Evolutionary conservation across 2,888 invertebrate genomes (phyloP).

Genomic region (Harmothoe impar): DNA sequence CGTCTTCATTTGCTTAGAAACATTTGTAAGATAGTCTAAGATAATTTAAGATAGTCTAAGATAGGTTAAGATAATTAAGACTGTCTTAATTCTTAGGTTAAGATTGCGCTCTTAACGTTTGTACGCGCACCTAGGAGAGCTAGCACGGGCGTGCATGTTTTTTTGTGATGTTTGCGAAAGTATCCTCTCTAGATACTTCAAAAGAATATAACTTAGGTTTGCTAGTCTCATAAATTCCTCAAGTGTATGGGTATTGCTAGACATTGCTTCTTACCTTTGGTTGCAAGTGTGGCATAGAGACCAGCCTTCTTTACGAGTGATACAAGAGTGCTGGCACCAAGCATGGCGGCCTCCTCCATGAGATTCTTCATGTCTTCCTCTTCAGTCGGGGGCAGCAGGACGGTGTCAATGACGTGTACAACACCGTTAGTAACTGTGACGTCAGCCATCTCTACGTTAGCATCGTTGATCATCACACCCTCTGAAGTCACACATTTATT

Average conservation of each 20-base stretch:
- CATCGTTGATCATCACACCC: slow-evolving; percentile 69
- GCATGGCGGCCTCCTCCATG: slow-evolving; percentile 66
- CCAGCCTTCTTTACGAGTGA: slow-evolving; percentile 70
- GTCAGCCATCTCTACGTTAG: slow-evolving; percentile 72
- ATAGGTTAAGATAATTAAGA: too few relatives aligned
- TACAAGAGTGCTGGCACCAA: slow-evolving; percentile 71
- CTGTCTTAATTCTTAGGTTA: too few relatives aligned
- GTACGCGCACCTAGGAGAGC: too few relatives aligned
- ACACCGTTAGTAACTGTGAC: slow-evolving; percentile 74
- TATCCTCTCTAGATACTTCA: too few relatives aligned
- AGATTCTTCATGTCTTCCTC: background rate
- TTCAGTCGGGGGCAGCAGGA: slow-evolving; percentile 72
- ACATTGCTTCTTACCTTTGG: slow-evolving; percentile 68
- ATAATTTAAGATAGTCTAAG: too few relatives aligned
- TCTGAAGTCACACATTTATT: background rate
- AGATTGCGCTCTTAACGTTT: too few relatives aligned
- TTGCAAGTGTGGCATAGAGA: slow-evolving; percentile 69
- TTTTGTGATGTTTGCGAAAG: too few relatives aligned
- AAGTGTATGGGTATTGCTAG: background rate
- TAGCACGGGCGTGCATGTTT: too few relatives aligned
- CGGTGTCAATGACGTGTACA: slow-evolving; percentile 74
- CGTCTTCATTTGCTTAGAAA: too few relatives aligned
- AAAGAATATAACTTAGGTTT: too few relatives aligned
- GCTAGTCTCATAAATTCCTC: too few relatives aligned
- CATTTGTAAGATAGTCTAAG: too few relatives aligned